A percentile compares a stretch with the other conserved stretches of the same genome.
Conservation (phyloP, 2,113 vertebrate species). For the Oryzias celebensis region DNA sequence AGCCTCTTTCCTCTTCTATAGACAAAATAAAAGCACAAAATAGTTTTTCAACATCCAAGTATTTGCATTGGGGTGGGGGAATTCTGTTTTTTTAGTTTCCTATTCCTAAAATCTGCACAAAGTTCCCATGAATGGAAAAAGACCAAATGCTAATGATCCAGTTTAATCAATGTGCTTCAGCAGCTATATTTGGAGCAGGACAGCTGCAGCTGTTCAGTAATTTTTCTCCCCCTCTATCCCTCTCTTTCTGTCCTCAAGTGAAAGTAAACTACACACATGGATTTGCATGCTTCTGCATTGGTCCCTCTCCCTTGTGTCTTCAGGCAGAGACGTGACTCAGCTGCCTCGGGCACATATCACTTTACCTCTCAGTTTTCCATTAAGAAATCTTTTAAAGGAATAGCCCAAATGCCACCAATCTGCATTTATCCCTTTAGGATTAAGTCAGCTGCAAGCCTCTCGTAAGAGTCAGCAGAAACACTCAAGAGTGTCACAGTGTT, state of each 20-base stretch:
- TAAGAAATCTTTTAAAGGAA: not conserved
- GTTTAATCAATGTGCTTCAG: conserved; percentile 48
- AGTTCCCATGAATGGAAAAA: conserved; percentile 6
- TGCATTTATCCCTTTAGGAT: conserved; percentile 28
- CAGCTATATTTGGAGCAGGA: conserved; percentile 39
- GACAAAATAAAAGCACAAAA: conserved; percentile 2
- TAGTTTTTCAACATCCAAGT: not conserved
- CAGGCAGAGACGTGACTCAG: conserved; percentile 10
- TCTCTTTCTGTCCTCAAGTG: not conserved
- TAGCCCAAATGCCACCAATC: conserved; percentile 1
- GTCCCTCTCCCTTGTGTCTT: conserved; percentile 2
- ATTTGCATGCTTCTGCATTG: conserved; percentile 37
- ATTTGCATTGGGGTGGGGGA: not conserved
- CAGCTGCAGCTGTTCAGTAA: conserved; percentile 36
- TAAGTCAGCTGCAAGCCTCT: conserved; percentile 31
- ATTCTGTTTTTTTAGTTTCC: conserved; percentile 1
- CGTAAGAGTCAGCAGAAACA: conserved; percentile 8
- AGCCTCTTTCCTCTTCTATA: conserved; percentile 11
- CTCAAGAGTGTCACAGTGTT: not conserved
- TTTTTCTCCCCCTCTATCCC: not conserved
- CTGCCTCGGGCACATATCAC: not conserved
- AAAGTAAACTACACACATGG: conserved; percentile 10
- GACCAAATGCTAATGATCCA: conserved; percentile 37
- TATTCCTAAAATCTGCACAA: conserved; percentile 12
- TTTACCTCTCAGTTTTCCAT: conserved; percentile 1